Evolutionary conservation across 2,888 invertebrate species (phyloP), one percentile per base, ranked within the genome.

Genomic region (Drosophila mimetica): DNA sequence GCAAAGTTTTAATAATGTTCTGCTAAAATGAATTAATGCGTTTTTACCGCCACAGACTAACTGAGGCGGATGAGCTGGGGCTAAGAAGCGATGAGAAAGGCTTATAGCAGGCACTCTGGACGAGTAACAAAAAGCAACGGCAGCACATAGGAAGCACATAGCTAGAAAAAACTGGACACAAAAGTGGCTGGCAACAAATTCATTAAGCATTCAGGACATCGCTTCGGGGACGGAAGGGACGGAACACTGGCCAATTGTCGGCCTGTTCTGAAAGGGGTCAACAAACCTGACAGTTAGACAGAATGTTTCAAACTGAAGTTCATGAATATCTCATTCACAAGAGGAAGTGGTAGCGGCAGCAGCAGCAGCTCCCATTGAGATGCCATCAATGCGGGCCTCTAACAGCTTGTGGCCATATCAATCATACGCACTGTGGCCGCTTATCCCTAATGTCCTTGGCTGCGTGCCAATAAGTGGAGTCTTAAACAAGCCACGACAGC

Each of bases 1-100:
- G 71, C 51, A 76, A 82, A 83, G 60, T 83, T 86, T 80, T 83
- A 78, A 86, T 86, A 83, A 86, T 80, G 84, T 80, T 86, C 78
- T 60, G 67, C 86, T 75, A 75, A 83, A 83, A 80, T 80, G 66
- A 86, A 76, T 80, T 80, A 86, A 82, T 82, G 82, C 80, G 66
- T 85, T 79, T 79, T 79, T 69, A 67, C 76, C 74, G 52, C 59
- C 30, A 58, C 30, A 58, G 46, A 46, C 46, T 25, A 44, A 44
- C 44, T 25, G 46, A 46, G 28, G 13, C 57, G 44, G 48, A 61
- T 50, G 16, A 67, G 16, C 52, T 54, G 52, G 53, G 42, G 50
- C 34, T 48, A 55, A 55, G 46, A 42, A 41, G 37, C 22, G 71
- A 63, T 70, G 63, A 71, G 53, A 53, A 20, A 5, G 61, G 53